Evolutionary conservation across 2,888 invertebrate genomes (phyloP).

Genomic region (Conus canariensis): DNA sequence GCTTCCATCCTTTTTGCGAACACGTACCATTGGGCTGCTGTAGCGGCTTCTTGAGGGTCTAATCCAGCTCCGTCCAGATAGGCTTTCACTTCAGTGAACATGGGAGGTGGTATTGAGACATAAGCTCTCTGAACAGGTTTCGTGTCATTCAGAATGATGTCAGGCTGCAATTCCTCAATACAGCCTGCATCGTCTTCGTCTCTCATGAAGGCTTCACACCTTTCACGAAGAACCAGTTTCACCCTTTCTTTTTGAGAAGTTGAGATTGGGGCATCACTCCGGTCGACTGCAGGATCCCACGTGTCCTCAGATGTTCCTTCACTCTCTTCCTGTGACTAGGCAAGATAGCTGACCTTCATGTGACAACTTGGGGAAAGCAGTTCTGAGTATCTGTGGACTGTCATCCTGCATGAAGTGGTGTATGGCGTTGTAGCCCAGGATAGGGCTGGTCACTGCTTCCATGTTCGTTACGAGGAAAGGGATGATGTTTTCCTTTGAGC

Average conservation of each 20-base stretch:
- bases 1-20: neutral
- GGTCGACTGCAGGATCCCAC: neutral
- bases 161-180: neutral
- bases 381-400: neutral
- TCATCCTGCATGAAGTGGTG: neutral
- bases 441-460: neutral
- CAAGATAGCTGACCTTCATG: neutral
- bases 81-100: neutral
- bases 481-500: neutral
- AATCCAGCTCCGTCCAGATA: neutral
- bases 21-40: neutral
- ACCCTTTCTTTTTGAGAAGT: neutral
- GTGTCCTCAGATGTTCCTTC: neutral
- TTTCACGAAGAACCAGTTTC: neutral
- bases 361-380: neutral
- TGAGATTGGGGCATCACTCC: neutral
- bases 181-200: neutral
- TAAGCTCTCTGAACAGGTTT: neutral
- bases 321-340: neutral
- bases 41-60: neutral
- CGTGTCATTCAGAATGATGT: neutral
- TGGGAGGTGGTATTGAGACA: neutral
- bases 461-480: neutral
- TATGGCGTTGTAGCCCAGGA: neutral
- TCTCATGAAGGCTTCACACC: neutral